Conservation (phyloP, 2,888 invertebrate genomes). For the Conops quadrifasciatus region DNA sequence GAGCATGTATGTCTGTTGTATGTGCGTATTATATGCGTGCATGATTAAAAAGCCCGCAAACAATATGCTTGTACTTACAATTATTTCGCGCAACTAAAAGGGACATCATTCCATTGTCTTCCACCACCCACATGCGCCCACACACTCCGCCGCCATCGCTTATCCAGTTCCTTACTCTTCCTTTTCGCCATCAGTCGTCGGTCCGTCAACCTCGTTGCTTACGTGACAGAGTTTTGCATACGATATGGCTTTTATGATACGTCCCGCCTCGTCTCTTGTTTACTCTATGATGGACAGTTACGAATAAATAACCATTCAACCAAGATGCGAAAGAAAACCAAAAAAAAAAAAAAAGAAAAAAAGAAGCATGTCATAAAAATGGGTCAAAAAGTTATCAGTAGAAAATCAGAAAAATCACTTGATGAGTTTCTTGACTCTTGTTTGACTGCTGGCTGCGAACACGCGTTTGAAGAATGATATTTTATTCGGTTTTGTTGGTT, state of each 20-base stretch:
- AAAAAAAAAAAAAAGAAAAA: constrained; percentile 31
- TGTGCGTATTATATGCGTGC: too few relatives aligned
- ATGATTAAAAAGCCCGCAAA: too few relatives aligned
- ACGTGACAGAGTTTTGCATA: neutral
- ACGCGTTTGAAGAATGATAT: too few relatives aligned
- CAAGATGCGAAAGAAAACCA: constrained; percentile 17
- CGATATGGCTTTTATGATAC: constrained; percentile 21
- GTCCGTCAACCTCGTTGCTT: constrained; percentile 37
- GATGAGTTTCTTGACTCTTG: constrained; percentile 5
- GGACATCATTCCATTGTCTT: constrained; percentile 26
- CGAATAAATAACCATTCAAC: constrained; percentile 3
- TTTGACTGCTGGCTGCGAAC: neutral
- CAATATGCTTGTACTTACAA: neutral
- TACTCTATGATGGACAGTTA: constrained; percentile 17
- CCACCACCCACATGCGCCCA: neutral
- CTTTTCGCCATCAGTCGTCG: constrained; percentile 1
- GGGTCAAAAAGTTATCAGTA: constrained; percentile 36
- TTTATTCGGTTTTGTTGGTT: neutral
- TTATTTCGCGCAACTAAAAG: constrained; percentile 9
- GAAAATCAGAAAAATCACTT: constrained; percentile 32
- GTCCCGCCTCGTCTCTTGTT: constrained; percentile 3
- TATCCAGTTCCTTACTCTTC: too few relatives aligned
- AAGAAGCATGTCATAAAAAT: constrained; percentile 28
- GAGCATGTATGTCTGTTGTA: too few relatives aligned
- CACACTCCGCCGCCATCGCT: constrained; percentile 8